These are phyloP conservation scores for Aurelia sp. DNA, from an alignment of 30 jellyfish, hydroid and myxozoan species.

Conservation along the genomic window DNA sequence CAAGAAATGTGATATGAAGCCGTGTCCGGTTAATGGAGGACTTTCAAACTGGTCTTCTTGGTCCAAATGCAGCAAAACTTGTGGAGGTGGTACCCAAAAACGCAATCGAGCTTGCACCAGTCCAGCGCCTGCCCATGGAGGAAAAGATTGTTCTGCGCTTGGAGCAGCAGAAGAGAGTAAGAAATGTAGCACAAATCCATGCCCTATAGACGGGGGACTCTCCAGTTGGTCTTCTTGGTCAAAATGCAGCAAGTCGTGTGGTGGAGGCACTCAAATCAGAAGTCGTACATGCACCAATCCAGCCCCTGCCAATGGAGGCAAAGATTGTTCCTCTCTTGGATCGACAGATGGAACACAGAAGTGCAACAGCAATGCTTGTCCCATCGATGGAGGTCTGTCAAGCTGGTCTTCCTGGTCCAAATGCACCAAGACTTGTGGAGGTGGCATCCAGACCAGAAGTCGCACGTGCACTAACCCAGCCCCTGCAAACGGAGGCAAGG, in stretches of 20 bases:
- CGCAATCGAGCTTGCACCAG: conserved; percentile 71
- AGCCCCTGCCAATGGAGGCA: conserved; percentile 86
- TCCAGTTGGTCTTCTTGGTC: conserved; percentile 80
- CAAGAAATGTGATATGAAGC: no score
- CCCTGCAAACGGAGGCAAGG: no score
- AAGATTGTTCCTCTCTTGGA: conserved; percentile 65
- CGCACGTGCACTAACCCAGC: no score
- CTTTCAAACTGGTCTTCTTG: conserved; percentile 75
- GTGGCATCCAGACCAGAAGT: no score
- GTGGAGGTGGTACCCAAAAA: conserved; percentile 78
- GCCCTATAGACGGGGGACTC: conserved; percentile 72
- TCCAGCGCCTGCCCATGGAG: conserved; percentile 90
- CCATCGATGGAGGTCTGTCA: no score
- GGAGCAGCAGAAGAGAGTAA: conserved; percentile 51
- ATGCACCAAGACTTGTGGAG: no score
- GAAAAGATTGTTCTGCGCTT: conserved; percentile 65
- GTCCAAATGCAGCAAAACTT: conserved; percentile 72
- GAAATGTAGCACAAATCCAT: conserved; percentile 50
- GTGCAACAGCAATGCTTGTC: conserved; percentile 65
- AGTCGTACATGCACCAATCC: conserved; percentile 80
- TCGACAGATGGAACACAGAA: conserved; percentile 25
- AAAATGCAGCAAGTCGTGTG: conserved; percentile 70
- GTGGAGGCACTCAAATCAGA: conserved; percentile 74
- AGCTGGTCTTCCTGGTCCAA: no score
- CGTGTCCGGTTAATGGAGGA: conserved; percentile 50